Conservation (phyloP, 2,797 vertebrate species). For the Staurois parvus region DNA sequence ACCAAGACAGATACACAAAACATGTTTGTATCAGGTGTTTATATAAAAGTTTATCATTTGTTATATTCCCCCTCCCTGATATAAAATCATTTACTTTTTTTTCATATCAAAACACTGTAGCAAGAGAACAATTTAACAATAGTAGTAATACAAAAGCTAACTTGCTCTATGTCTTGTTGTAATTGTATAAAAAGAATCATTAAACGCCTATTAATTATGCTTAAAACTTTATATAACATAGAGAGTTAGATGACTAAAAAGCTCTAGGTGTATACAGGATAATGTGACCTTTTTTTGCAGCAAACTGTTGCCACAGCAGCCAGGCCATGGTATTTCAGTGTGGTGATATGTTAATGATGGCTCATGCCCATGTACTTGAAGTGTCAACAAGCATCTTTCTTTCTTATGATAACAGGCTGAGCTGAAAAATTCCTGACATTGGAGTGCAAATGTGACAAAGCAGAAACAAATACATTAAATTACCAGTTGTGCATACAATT, state of each 20-base stretch:
- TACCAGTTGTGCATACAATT: not conserved
- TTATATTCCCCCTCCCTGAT: too few relatives aligned
- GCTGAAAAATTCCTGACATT: not conserved
- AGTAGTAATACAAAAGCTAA: too few relatives aligned
- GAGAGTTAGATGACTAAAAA: not conserved
- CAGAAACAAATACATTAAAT: not conserved
- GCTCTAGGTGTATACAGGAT: not conserved
- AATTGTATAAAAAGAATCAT: not conserved
- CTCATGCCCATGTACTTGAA: not conserved
- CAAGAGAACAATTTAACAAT: too few relatives aligned
- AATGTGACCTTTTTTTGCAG: not conserved
- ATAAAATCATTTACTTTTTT: too few relatives aligned
- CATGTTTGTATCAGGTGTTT: too few relatives aligned
- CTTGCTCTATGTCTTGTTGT: not conserved
- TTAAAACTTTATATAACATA: not conserved
- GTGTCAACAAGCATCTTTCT: not conserved
- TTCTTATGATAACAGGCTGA: constrained; percentile 29
- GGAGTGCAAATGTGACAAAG: not conserved
- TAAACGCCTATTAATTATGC: not conserved
- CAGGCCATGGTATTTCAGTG: not conserved
- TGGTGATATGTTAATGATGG: constrained; percentile 1
- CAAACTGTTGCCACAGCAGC: constrained; percentile 1
- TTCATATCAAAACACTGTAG: too few relatives aligned
- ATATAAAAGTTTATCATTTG: too few relatives aligned
- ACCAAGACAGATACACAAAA: too few relatives aligned